Base-by-base conservation (phyloP, 2,113 vertebrate species). In the Puffinus mauretanicus region DNA sequence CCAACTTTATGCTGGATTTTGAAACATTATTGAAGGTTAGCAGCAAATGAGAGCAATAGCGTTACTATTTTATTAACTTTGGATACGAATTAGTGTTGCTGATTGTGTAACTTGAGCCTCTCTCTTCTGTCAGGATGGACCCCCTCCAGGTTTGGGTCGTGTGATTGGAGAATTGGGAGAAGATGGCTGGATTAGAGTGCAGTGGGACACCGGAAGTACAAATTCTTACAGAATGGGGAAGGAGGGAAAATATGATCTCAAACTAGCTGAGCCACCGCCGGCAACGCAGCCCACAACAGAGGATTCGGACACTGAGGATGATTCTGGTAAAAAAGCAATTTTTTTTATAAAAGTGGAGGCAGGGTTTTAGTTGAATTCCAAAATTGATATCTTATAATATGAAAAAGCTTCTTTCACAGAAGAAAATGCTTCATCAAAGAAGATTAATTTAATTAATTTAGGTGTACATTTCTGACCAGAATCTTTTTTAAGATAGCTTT, bases 151-250 rank as follows among this genome's bases (percentile, higher is more conserved):
- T 67, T 98, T 99, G 26, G 99, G 99, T n/a, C 98, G 99, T 70
- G 99, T 99, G 66, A 99, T 99, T 70, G 99, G 99, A 51, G 99
- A 99, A 90, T 18, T 99, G 73, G 99, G 99, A 36, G 99, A 99
- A 97, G 99, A 99, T 14, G 99, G 99, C 13, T 99, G 99, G 99
- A 99, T 99, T 96, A 96, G 99, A 91, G 99, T 99, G 34, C 99
- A 99, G 95, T 99, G 99, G 99, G 99, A 99, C 89, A 99, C 99
- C 0, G 99, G 99, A 97, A 99, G 99, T 96, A 99, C 99, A 83
- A 99, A 99, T 98, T 99, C 99, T 11, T 99, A 99, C 97, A 97
- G 99, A 78, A 99, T 99, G 99, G 99, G 99, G 40, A 99, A 99
- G 94, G 99, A 99, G 87, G 99, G 99, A 47, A 99, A 99, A 94